Percentiles rank a stretch among this genome's conserved stretches.
Evolutionary conservation across 2,797 vertebrate species (phyloP).

Genomic region (Hydrocynus forskahlii): DNA sequence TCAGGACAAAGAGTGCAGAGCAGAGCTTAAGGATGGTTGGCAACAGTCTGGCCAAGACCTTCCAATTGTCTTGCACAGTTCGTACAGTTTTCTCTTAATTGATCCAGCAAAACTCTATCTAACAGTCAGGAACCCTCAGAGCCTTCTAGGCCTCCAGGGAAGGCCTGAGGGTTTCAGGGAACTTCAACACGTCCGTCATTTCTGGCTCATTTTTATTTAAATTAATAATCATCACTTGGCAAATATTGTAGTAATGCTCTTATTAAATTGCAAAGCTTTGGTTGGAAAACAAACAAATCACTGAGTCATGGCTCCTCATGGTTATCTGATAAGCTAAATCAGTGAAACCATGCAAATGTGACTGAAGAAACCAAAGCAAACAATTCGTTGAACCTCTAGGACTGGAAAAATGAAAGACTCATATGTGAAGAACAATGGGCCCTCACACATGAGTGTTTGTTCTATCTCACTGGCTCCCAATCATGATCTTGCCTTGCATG

Average conservation of each 20-base stretch:
- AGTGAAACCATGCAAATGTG: neutral
- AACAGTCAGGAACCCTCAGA: too few species aligned
- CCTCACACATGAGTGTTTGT: too few species aligned
- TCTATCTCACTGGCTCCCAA: neutral
- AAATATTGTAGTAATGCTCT: too few species aligned
- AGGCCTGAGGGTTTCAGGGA: too few species aligned
- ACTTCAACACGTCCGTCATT: too few species aligned
- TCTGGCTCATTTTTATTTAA: too few species aligned
- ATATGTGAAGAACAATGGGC: neutral
- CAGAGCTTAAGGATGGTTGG: neutral
- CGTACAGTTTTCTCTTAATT: neutral
- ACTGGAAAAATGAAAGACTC: neutral
- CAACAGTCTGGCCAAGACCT: too few species aligned
- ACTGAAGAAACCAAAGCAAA: neutral
- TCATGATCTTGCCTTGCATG: neutral
- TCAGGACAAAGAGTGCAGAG: conserved; percentile 10
- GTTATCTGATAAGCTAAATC: neutral
- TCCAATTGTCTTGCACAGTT: neutral
- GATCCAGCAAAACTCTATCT: neutral
- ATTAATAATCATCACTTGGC: too few species aligned
- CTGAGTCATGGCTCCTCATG: too few species aligned
- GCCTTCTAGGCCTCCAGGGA: too few species aligned
- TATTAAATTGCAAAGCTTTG: neutral
- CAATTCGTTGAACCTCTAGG: neutral
- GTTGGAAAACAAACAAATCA: too few species aligned